Base-by-base conservation (phyloP, 2,113 vertebrate genomes). In the Calidris pygmaea region DNA sequence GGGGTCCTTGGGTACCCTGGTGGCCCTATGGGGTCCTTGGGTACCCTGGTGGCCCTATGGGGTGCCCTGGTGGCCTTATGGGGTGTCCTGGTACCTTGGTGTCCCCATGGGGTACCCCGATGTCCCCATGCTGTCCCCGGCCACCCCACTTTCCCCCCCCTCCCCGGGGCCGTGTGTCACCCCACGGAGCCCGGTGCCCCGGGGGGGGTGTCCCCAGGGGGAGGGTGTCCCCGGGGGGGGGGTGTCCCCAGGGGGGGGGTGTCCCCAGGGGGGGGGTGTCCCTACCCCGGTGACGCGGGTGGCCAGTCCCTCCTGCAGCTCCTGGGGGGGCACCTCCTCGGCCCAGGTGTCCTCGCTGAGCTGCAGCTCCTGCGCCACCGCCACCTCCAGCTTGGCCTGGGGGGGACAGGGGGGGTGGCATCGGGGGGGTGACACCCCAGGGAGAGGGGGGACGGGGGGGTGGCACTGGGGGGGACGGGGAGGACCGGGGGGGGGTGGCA, bases 291-390 rank as follows among this genome's bases (percentile, higher is more conserved):
- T 91, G 91, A 95, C 20, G 0, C 91, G 91, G 6, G 68, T 67
- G 84, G 91, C 88, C 84, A 95, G 75, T 1, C 88, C 91, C 5
- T 91, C 84, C 41, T 88, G 79, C 74, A 82, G 81, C 41, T 93
- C 94, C 41, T 81, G 75, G 34, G 29, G 63, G 29, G 29, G 39
- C 50, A 50, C 68, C 24, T 95, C 91, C 74, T 93, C 84, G 0
- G 68, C 79, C 94, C 94, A 95, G 1, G 68, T 15, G 87, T 95
- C 94, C 91, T 95, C 84, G 7, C 91, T 91, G 39, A 80, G 87
- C 91, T 95, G 87, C 91, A 95, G 91, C 91, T 95, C 91, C 81
- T 91, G 94, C 0, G 71, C 76, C 92, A 92, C 55, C 1, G 85
- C 94, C 65, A 72, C 94, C 91, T 93, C 87, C 87, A 93, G 19